Percentiles rank a stretch among this genome's conserved stretches.
These are phyloP conservation scores for Helobdella robusta DNA, from an alignment of 2,888 invertebrate species.

Conservation along the genomic window DNA sequence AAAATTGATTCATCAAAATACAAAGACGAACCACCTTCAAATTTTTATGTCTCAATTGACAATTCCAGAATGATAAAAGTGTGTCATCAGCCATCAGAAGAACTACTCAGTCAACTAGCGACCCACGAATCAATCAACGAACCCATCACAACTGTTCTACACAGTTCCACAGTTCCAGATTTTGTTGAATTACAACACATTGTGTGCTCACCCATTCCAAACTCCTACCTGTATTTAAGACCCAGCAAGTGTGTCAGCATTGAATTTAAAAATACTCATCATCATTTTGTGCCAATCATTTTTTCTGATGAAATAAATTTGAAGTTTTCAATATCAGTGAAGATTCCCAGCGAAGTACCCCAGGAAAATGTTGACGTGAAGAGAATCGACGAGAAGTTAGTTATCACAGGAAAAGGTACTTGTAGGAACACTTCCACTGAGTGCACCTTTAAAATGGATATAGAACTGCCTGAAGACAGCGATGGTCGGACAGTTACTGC, in stretches of 20 bases:
- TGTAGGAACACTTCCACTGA: background rate
- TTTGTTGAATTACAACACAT: conserved; percentile 3
- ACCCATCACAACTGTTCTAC: background rate
- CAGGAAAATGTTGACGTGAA: conserved; percentile 12
- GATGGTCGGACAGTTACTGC: conserved; percentile 15
- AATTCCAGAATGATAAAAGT: conserved; percentile 9
- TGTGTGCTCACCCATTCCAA: conserved; percentile 1
- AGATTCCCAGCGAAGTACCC: conserved; percentile 5
- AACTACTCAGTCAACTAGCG: background rate
- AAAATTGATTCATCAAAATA: conserved; percentile 16
- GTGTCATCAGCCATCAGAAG: background rate
- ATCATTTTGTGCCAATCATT: conserved; percentile 5
- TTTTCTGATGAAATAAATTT: background rate
- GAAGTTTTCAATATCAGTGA: conserved; percentile 4
- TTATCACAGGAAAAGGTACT: conserved; percentile 2
- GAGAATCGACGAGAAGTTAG: conserved; percentile 15
- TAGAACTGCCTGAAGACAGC: conserved; percentile 21
- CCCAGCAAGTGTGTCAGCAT: conserved; percentile 4
- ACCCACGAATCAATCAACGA: background rate
- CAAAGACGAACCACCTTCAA: background rate
- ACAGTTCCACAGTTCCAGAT: conserved; percentile 13
- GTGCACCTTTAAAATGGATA: conserved; percentile 1
- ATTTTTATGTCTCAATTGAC: conserved; percentile 13
- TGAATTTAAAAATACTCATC: background rate
- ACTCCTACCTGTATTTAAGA: conserved; percentile 15